A percentile compares a stretch with the other conserved stretches of the same genome.
Evolutionary conservation across 2,797 vertebrate species (phyloP).

Genomic region (Argya squamiceps): DNA sequence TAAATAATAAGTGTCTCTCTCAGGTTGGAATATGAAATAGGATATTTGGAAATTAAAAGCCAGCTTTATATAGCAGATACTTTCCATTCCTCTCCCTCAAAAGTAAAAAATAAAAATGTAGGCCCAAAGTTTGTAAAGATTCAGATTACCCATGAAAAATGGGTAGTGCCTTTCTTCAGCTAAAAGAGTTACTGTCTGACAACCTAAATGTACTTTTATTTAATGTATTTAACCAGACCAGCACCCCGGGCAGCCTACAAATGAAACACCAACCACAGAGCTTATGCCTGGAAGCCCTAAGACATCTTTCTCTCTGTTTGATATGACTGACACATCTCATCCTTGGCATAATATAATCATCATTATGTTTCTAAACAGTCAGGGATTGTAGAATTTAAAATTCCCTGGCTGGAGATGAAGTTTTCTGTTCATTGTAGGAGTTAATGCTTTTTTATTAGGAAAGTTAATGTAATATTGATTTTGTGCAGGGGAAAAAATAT

Average conservation of each 20-base stretch:
- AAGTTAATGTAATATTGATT: constrained; percentile 58
- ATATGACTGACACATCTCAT: background rate
- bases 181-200: background rate
- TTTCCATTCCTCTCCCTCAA: background rate
- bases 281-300: constrained; percentile 3
- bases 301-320: constrained; percentile 25
- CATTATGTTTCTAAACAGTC: constrained; percentile 43
- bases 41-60: background rate
- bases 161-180: background rate
- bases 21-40: background rate
- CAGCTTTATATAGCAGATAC: background rate
- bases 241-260: background rate
- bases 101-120: background rate
- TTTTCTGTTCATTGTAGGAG: constrained; percentile 23
- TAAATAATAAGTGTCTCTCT: background rate
- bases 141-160: background rate
- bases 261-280: background rate
- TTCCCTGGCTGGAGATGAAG: constrained; percentile 1
- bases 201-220: background rate
- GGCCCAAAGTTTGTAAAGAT: background rate
- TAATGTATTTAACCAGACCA: constrained; percentile 26
- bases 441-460: constrained; percentile 44
- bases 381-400: constrained; percentile 27
- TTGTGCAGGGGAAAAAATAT: background rate
- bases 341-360: constrained; percentile 31